Conservation (phyloP, 2,888 invertebrate species). For the Xiphydria camelus region DNA sequence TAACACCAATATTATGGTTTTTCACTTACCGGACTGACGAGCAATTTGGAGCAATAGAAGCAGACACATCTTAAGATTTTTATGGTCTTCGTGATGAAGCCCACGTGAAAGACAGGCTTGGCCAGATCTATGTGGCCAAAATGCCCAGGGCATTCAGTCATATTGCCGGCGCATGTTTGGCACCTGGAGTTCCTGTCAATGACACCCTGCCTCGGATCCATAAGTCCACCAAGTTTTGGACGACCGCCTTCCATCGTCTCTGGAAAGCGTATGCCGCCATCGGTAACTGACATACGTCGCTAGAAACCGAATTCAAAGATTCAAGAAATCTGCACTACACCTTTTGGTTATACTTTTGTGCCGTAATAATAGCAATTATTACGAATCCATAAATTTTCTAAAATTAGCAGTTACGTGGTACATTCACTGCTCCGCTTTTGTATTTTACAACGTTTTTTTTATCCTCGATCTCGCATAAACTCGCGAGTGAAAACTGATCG, state of each 20-base stretch:
- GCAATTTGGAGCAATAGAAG: constrained; percentile 96
- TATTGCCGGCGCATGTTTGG: constrained; percentile 95
- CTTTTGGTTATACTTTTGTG: too few relatives aligned
- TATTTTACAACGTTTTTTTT: too few relatives aligned
- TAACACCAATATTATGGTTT: too few relatives aligned
- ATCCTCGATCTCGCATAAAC: too few relatives aligned
- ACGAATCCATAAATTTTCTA: too few relatives aligned
- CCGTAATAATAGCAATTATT: too few relatives aligned
- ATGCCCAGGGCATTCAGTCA: constrained; percentile 99
- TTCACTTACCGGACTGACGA: constrained; percentile 88
- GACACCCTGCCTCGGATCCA: constrained; percentile 99
- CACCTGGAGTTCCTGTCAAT: constrained; percentile 92
- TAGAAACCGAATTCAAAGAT: too few relatives aligned
- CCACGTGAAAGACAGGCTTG: constrained; percentile 98
- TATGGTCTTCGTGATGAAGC: constrained; percentile 95
- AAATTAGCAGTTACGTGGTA: too few relatives aligned
- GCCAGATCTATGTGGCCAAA: constrained; percentile 98
- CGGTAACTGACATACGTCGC: constrained; percentile 98
- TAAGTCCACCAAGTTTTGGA: constrained; percentile 96
- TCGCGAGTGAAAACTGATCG: too few relatives aligned
- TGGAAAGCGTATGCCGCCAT: constrained; percentile 94
- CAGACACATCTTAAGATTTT: constrained; percentile 98
- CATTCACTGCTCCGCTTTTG: too few relatives aligned
- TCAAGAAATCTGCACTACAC: too few relatives aligned
- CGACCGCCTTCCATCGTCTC: constrained; percentile 99